Conservation (phyloP, 92 coral and sea anemone genomes). For the Zoanthus solanderi region DNA sequence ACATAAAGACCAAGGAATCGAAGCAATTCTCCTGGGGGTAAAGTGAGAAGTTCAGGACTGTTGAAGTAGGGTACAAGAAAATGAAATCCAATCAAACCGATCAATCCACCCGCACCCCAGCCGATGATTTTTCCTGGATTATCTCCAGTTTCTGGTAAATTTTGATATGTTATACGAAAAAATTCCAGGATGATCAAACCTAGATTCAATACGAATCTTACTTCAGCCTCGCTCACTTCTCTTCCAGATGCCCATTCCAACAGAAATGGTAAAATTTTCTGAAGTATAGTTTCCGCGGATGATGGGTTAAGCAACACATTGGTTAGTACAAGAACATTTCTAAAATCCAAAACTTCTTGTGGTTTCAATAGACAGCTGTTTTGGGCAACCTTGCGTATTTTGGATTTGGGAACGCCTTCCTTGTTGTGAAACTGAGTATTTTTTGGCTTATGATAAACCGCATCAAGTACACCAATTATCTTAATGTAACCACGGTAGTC, state of each 20-base stretch:
- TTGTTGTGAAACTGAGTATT: not conserved
- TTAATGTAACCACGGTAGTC: slow-evolving; percentile 1
- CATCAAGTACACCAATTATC: slow-evolving; percentile 28
- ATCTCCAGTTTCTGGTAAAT: not conserved
- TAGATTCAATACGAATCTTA: not conserved
- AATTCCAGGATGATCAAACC: not conserved
- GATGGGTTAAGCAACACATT: slow-evolving; percentile 19
- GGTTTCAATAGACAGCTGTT: not conserved
- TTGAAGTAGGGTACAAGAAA: not conserved
- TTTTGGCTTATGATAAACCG: not conserved
- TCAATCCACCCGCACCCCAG: slow-evolving; percentile 10
- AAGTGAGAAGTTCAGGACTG: not conserved
- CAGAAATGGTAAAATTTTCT: not conserved
- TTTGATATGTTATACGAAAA: not conserved
- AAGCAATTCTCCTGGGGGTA: not conserved
- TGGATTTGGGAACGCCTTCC: not conserved
- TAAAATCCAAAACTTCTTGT: slow-evolving; percentile 7
- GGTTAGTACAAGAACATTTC: slow-evolving; percentile 32
- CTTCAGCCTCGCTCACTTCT: slow-evolving; percentile 1
- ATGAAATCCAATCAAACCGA: not conserved
- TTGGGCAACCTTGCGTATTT: not conserved
- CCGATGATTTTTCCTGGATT: slow-evolving; percentile 20
- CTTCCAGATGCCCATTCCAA: not conserved
- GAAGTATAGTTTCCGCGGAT: not conserved
- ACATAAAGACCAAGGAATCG: not conserved